Percentiles rank a stretch among this genome's conserved stretches.
Conservation (phyloP, 2,113 vertebrate species). For the Dipodomys merriami region DNA sequence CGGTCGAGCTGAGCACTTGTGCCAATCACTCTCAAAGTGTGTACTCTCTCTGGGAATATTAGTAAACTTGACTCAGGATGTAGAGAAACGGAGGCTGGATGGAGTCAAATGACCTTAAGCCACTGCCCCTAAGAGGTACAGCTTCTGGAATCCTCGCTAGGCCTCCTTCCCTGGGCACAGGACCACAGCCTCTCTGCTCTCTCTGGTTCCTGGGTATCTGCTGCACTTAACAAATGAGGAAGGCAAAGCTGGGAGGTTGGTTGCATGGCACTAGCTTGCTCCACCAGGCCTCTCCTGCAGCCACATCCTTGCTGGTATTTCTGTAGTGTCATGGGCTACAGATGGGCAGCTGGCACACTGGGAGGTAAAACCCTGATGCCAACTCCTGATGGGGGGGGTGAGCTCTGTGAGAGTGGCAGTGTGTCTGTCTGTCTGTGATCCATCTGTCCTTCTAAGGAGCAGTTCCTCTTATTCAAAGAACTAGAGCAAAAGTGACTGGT, state of each 20-base stretch:
- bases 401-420: not conserved
- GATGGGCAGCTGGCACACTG: too few relatives aligned
- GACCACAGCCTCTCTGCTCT: not conserved
- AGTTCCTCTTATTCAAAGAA: constrained; percentile 38
- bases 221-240: too few relatives aligned
- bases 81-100: not conserved
- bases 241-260: not conserved
- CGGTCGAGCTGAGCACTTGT: not conserved
- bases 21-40: not conserved
- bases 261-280: not conserved
- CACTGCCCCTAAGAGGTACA: too few relatives aligned
- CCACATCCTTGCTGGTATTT: not conserved
- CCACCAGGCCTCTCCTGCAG: not conserved
- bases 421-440: not conserved
- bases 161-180: not conserved
- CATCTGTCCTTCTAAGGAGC: constrained; percentile 53
- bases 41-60: rapidly evolving
- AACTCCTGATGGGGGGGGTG: too few relatives aligned
- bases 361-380: not conserved
- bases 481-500: constrained; percentile 28
- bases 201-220: not conserved
- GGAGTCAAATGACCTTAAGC: not conserved
- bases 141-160: not conserved
- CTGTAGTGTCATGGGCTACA: not conserved
- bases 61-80: not conserved